Conservation (phyloP, 2,888 invertebrate genomes). For the Lissonota sp. region DNA sequence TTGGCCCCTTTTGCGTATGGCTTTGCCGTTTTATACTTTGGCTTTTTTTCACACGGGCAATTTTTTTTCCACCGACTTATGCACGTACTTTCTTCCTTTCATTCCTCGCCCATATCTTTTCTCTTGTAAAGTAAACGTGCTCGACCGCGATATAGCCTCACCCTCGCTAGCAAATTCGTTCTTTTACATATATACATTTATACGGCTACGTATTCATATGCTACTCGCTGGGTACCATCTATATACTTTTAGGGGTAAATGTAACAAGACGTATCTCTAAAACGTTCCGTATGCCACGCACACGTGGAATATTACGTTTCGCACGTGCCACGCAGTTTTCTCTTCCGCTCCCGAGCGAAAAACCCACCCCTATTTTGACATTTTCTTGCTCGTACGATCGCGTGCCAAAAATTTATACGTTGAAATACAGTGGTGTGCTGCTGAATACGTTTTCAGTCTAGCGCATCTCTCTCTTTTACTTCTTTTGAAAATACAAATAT, state of each 20-base stretch:
- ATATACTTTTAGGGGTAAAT: constrained; percentile 22
- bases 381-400: constrained; percentile 37
- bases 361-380: constrained; percentile 25
- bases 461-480: background rate
- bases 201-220: background rate
- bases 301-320: constrained; percentile 72
- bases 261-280: constrained; percentile 53
- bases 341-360: constrained; percentile 23
- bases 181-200: constrained; percentile 7
- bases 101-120: constrained; percentile 41
- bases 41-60: constrained; percentile 10
- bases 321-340: constrained; percentile 72
- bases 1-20: constrained; percentile 15
- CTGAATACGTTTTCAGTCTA: constrained; percentile 26
- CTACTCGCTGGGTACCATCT: constrained; percentile 8
- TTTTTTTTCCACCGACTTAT: constrained; percentile 31
- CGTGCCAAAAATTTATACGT: constrained; percentile 18
- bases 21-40: constrained; percentile 28
- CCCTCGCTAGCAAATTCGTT: constrained; percentile 39
- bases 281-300: constrained; percentile 71
- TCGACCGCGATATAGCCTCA: constrained; percentile 29
- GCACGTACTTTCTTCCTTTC: constrained; percentile 9
- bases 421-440: background rate
- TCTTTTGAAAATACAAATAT: background rate
- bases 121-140: constrained; percentile 46